These are phyloP conservation scores for Leptobrachium leishanense DNA, from an alignment of 2,113 vertebrate species.

Conservation along the genomic window DNA sequence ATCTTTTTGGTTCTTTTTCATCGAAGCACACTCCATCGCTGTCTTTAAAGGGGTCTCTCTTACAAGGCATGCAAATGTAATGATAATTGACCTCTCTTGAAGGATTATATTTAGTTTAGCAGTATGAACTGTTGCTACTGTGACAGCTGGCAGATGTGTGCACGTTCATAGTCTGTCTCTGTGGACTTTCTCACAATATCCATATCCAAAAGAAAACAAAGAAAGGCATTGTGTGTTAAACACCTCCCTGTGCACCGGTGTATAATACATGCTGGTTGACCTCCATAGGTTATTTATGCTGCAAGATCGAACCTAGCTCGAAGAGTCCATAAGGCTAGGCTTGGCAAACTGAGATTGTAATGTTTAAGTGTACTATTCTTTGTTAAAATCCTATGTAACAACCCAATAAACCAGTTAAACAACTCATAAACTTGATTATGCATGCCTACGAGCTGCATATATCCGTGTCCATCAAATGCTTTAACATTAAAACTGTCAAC, in stretches of 20 bases:
- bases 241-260: neutral
- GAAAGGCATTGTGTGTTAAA: neutral
- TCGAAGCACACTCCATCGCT: neutral
- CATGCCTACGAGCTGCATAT: too few species aligned
- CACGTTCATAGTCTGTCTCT: neutral
- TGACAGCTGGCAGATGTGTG: neutral
- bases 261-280: neutral
- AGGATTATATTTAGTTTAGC: neutral
- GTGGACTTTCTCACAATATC: neutral
- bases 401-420: too few species aligned
- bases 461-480: too few species aligned
- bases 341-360: too few species aligned
- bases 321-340: too few species aligned
- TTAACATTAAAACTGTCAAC: too few species aligned
- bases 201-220: neutral
- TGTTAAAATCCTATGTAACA: too few species aligned
- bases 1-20: neutral
- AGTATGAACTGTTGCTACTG: neutral
- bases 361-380: too few species aligned
- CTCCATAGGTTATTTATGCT: neutral
- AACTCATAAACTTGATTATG: too few species aligned
- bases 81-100: neutral
- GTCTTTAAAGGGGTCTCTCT: neutral
- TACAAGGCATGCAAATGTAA: too few species aligned
- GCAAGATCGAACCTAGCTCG: too few species aligned